Conservation (phyloP, 2,797 vertebrate genomes). For the Staurois parvus region DNA sequence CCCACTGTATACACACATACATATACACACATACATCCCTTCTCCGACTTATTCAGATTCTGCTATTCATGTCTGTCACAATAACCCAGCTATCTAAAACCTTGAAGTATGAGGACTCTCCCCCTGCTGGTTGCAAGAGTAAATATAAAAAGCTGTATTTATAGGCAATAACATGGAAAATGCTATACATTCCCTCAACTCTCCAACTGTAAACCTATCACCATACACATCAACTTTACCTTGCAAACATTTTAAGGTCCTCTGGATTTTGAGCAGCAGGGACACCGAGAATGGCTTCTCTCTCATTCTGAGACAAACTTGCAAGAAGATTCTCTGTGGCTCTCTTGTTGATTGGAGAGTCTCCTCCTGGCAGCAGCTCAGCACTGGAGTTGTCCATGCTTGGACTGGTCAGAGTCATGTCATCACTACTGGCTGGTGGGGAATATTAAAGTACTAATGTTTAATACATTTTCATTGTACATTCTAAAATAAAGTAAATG, state of each 20-base stretch:
- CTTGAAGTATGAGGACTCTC: no score
- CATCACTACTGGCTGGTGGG: constrained; percentile 91
- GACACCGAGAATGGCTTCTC: constrained; percentile 90
- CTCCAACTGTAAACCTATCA: no score
- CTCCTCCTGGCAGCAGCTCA: constrained; percentile 90
- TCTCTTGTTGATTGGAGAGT: constrained; percentile 93
- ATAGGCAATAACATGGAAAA: no score
- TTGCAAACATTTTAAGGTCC: constrained; percentile 90
- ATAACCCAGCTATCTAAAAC: no score
- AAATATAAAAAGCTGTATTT: no score
- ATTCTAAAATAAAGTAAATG: neutral
- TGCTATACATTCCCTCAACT: no score
- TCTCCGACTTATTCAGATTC: no score
- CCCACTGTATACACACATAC: no score
- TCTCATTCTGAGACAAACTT: constrained; percentile 90
- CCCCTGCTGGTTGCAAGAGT: no score
- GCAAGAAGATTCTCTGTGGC: constrained; percentile 95
- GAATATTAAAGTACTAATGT: neutral
- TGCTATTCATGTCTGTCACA: no score
- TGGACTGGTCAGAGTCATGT: constrained; percentile 98
- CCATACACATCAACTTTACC: constrained; percentile 64
- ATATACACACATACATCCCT: no score
- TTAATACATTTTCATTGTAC: neutral
- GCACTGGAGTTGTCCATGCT: constrained; percentile 99
- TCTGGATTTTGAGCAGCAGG: constrained; percentile 95